Conservation (phyloP, 2,888 invertebrate genomes). For the Chrysolina oricalcia region DNA sequence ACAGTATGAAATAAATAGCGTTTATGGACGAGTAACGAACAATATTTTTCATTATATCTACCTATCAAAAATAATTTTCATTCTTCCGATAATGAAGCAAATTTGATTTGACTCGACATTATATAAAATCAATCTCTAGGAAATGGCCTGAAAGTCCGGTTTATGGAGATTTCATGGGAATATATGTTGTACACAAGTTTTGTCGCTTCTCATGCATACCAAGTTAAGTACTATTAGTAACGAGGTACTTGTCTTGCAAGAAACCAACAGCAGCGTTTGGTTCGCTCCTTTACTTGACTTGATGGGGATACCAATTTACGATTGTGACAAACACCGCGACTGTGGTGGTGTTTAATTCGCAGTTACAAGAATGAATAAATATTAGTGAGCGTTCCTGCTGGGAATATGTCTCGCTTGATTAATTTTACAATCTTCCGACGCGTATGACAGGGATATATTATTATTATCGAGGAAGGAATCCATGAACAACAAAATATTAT, state of each 20-base stretch:
- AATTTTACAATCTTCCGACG: slow-evolving; percentile 2
- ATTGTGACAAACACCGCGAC: slow-evolving; percentile 36
- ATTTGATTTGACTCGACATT: too few relatives aligned
- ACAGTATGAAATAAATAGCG: too few relatives aligned
- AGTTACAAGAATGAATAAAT: slow-evolving; percentile 30
- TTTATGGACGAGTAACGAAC: too few relatives aligned
- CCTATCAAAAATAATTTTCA: too few relatives aligned
- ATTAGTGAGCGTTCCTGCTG: slow-evolving; percentile 20
- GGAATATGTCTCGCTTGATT: slow-evolving; percentile 23
- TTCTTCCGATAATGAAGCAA: too few relatives aligned
- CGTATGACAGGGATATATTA: background rate
- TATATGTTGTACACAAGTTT: too few relatives aligned
- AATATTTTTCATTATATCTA: too few relatives aligned
- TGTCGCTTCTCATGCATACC: background rate
- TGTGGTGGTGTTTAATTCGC: slow-evolving; percentile 32
- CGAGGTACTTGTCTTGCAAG: background rate
- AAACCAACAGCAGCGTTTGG: slow-evolving; percentile 17
- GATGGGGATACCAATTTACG: slow-evolving; percentile 38
- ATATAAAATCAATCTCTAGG: too few relatives aligned
- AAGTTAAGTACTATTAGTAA: background rate
- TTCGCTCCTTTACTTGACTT: slow-evolving; percentile 36
- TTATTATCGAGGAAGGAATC: background rate
- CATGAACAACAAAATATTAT: background rate
- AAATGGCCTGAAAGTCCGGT: too few relatives aligned
- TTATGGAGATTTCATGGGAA: too few relatives aligned